These are phyloP conservation scores for Oriolus oriolus DNA, from an alignment of 2,113 vertebrate genomes.

Conservation along the genomic window DNA sequence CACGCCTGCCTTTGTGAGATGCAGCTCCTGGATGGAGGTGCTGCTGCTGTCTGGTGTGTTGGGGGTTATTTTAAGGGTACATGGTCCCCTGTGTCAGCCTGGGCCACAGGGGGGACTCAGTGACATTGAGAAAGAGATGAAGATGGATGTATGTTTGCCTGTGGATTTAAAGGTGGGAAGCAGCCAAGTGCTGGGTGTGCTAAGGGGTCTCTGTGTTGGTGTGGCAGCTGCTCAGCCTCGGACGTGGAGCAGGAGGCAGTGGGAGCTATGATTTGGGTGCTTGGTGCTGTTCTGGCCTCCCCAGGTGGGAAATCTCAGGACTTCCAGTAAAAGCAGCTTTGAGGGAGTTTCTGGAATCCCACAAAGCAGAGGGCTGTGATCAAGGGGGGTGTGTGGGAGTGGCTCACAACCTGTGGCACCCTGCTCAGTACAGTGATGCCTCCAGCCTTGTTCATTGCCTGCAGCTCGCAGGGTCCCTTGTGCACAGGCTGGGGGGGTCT, in stretches of 20 bases:
- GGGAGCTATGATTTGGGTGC: not conserved
- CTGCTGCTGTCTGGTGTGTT: not conserved
- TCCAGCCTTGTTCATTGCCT: not conserved
- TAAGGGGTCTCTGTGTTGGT: not conserved
- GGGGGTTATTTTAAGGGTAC: not conserved
- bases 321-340: not conserved
- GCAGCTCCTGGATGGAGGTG: not conserved
- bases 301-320: rapidly evolving
- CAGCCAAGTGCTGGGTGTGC: rapidly evolving
- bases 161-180: not conserved
- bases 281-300: not conserved
- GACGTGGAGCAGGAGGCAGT: not conserved
- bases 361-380: not conserved
- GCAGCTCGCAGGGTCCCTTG: not conserved
- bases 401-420: not conserved
- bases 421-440: not conserved
- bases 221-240: rapidly evolving
- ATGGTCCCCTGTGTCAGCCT: not conserved
- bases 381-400: rapidly evolving
- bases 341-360: not conserved
- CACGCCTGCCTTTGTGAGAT: not conserved
- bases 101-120: rapidly evolving
- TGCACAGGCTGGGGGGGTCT: not conserved
- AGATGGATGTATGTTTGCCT: not conserved
- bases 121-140: not conserved